A percentile compares a stretch with the other conserved stretches of the same genome.
These are phyloP conservation scores for Apeltes quadracus DNA, from an alignment of 2,113 vertebrate genomes.

Conservation along the genomic window DNA sequence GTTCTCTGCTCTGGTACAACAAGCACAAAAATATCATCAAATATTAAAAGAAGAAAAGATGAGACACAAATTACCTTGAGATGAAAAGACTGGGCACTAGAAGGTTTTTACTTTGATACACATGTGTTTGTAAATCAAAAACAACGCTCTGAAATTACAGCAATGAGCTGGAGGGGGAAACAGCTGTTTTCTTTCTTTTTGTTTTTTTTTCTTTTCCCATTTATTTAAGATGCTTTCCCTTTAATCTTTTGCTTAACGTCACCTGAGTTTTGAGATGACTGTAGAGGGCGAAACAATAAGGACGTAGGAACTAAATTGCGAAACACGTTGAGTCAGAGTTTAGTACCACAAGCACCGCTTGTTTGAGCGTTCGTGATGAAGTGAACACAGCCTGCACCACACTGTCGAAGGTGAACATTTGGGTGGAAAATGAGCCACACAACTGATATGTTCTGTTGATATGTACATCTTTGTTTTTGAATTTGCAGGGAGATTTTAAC, in stretches of 20 bases:
- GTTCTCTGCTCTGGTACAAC: not conserved
- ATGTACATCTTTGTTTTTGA: not conserved
- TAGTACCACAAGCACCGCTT: not conserved
- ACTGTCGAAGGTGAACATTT: not conserved
- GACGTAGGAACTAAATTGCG: not conserved
- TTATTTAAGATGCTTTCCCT: conserved; percentile 20
- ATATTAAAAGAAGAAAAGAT: conserved; percentile 14
- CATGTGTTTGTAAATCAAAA: conserved; percentile 26
- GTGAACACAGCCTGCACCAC: not conserved
- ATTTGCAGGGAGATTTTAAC: too few species aligned
- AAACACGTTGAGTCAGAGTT: too few species aligned
- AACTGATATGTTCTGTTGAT: too few species aligned
- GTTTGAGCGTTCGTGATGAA: not conserved
- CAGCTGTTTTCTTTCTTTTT: not conserved
- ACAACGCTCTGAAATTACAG: conserved; percentile 16
- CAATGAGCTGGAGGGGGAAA: not conserved
- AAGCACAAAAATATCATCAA: not conserved
- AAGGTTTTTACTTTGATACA: conserved; percentile 34
- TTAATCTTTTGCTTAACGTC: not conserved
- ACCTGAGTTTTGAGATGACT: conserved; percentile 11
- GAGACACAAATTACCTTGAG: conserved; percentile 5
- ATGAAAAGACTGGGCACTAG: conserved; percentile 39
- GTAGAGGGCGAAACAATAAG: not conserved
- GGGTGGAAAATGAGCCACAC: too few species aligned
- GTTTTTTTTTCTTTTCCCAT: too few species aligned